phyloP scores from a whole-genome alignment of 2,797 vertebrate genomes.

The Choloepus didactylus region DNA sequence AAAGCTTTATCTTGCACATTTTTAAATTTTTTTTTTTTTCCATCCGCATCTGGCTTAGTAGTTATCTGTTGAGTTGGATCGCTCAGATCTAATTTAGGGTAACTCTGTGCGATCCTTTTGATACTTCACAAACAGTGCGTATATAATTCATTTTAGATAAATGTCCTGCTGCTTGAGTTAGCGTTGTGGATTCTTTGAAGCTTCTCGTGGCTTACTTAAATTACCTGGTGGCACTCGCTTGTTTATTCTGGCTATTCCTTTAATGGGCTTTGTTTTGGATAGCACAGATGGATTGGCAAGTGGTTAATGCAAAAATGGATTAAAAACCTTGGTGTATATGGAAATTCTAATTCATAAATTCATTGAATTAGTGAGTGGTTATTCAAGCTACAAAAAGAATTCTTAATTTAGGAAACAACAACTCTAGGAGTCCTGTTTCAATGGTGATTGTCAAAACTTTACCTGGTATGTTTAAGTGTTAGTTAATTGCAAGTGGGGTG shows the following conservation, averaged over 20 bases:
- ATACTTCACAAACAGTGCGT: background rate
- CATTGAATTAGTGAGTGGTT: background rate
- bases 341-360: conserved; percentile 37
- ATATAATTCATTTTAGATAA: conserved; percentile 2
- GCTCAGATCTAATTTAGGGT: background rate
- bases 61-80: background rate
- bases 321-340: background rate
- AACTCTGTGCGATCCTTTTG: background rate
- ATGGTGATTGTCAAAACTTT: background rate
- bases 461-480: background rate
- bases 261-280: background rate
- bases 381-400: background rate
- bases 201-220: background rate
- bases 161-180: background rate
- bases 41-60: background rate
- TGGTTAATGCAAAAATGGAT: conserved; percentile 14
- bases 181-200: background rate
- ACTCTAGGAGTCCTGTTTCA: background rate
- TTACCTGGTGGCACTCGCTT: background rate
- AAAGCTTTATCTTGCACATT: background rate
- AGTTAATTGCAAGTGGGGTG: conserved; percentile 16
- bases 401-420: conserved; percentile 46
- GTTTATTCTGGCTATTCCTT: background rate
- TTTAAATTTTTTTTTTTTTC: background rate
- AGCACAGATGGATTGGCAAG: background rate